A percentile compares a stretch with the other conserved stretches of the same genome.
Evolutionary conservation across 2,113 vertebrate species (phyloP).

Genomic region (Eonycteris spelaea): DNA sequence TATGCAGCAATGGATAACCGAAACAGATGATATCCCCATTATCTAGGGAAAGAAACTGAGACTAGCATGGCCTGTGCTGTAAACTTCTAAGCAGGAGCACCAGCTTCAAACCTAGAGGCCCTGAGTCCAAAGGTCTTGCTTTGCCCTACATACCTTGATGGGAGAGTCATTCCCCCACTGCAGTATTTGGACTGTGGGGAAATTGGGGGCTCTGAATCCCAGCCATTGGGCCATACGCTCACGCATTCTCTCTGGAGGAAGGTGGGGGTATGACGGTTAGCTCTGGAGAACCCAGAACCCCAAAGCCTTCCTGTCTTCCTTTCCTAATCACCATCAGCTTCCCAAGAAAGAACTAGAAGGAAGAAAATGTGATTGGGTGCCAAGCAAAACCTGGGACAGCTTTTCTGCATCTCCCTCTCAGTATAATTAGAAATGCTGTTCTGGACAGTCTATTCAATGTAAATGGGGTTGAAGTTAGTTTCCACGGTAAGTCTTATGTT

Average conservation of each 20-base stretch:
- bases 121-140: neutral
- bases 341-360: neutral
- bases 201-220: neutral
- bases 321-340: neutral
- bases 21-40: neutral
- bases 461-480: neutral
- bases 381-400: neutral
- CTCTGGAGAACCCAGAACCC: neutral
- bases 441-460: neutral
- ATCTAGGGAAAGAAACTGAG: neutral
- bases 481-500: neutral
- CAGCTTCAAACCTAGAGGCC: neutral
- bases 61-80: neutral
- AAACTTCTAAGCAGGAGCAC: neutral
- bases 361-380: neutral
- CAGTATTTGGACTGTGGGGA: neutral
- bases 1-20: neutral
- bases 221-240: neutral
- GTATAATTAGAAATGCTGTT: constrained; percentile 4
- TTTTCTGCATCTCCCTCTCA: neutral
- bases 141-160: neutral
- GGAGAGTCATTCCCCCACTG: neutral
- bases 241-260: neutral
- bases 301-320: neutral
- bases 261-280: neutral